Evolutionary conservation across 2,888 invertebrate species (phyloP), one percentile per base, ranked within the genome.

Genomic region (Zygogramma bicolorata): DNA sequence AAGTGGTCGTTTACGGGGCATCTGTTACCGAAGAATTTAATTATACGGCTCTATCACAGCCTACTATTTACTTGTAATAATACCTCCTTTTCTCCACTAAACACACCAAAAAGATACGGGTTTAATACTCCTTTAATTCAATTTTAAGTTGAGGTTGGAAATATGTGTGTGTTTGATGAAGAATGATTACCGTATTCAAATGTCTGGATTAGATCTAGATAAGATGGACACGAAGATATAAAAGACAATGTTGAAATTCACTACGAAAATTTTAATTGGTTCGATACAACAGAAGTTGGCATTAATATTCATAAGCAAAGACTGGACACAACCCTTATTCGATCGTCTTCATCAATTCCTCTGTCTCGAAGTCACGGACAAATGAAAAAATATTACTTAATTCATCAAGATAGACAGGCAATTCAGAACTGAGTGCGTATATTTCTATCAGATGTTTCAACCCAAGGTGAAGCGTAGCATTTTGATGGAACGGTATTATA

Each of bases 31-130:
- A 81, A 77, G 79, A 78, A 82, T 82, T 82, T 84, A 84, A 84
- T 84, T 83, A 83, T 82, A 83, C 75, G 79, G 76, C 73, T 72
- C 70, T 73, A 76, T 75, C 77, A 75, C 68, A 75, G 75, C 72
- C 77, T 79, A 81, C 79, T 83, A 83, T 82, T 84, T 83, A 83
- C 81, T 80, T 80, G 83, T 84, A 84, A 85, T 84, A 81, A 84
- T 84, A 85, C 82, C 82, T 81, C 81, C 82, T 80, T 79, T 84
- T 82, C 82, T 83, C 80, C 81, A 75, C 79, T 81, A 82, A 82
- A 81, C 79, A 77, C 75, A 78, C 78, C 80, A 78, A 42, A 20
- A 42, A 62, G 62, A 62, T 62, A 62, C 42, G 78, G 80, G 53
- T 73, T 70, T 75, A 75, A 73, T 75, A 65, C 68, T 40, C 72